These are phyloP conservation scores for Hirundichthys speculiger DNA, from an alignment of 2,113 vertebrate species.

Conservation along the genomic window DNA sequence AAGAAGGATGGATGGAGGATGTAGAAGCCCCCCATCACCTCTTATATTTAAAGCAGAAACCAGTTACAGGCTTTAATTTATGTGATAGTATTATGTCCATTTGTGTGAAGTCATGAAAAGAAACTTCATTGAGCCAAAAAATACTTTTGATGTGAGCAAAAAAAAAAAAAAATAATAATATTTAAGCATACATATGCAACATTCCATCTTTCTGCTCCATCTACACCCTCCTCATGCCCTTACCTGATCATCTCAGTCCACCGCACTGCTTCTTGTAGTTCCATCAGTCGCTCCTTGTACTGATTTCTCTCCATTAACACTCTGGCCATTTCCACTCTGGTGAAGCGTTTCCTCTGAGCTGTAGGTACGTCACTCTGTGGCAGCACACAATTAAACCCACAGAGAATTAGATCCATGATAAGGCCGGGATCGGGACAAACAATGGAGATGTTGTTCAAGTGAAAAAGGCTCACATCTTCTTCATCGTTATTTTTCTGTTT, in stretches of 20 bases:
- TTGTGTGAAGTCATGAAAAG: too few relatives aligned
- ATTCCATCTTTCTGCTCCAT: not conserved
- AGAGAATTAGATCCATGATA: not conserved
- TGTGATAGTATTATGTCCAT: too few relatives aligned
- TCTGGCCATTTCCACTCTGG: slow-evolving; percentile 95
- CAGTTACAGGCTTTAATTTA: not conserved
- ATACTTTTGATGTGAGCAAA: too few relatives aligned
- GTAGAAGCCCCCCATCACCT: too few relatives aligned
- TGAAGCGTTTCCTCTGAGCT: slow-evolving; percentile 95
- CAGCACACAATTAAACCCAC: not conserved
- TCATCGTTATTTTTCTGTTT: slow-evolving; percentile 92
- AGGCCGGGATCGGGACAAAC: not conserved
- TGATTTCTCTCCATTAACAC: slow-evolving; percentile 99
- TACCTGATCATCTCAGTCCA: slow-evolving; percentile 99
- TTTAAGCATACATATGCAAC: too few relatives aligned
- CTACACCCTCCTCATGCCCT: not conserved
- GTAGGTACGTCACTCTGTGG: slow-evolving; percentile 93
- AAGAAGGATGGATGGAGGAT: not conserved
- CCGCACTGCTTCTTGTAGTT: slow-evolving; percentile 96
- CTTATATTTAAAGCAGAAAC: not conserved
- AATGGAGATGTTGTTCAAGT: not conserved
- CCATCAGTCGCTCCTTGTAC: slow-evolving; percentile 98
- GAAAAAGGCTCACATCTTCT: slow-evolving; percentile 86
- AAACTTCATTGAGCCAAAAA: too few relatives aligned
- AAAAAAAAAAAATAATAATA: too few relatives aligned